A percentile compares a stretch with the other conserved stretches of the same genome.
phyloP scores from a whole-genome alignment of 2,797 vertebrate species.

The Uromys caudimaculatus region DNA sequence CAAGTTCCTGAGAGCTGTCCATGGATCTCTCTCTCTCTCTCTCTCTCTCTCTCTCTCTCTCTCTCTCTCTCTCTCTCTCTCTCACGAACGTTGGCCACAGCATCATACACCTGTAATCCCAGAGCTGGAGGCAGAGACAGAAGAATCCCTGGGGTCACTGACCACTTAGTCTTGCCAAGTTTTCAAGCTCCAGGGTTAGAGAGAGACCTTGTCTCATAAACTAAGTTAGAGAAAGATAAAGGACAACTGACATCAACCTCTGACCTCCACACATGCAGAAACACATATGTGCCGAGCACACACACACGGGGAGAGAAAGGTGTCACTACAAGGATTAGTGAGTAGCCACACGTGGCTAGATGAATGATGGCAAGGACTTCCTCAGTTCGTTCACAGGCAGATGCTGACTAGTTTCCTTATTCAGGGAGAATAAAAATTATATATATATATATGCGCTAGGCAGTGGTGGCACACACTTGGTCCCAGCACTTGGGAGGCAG shows the following conservation, averaged over 20 bases:
- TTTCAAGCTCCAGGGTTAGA: not conserved
- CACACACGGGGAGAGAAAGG: not conserved
- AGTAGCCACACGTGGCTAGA: not conserved
- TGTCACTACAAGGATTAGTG: not conserved
- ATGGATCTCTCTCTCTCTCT: not conserved
- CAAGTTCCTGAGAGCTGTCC: not conserved
- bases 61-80: too few relatives aligned
- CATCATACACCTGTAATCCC: not conserved
- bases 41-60: too few relatives aligned
- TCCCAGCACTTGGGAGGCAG: too few relatives aligned
- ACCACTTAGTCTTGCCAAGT: not conserved
- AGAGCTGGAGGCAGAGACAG: not conserved
- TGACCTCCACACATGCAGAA: not conserved
- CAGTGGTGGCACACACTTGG: too few relatives aligned
- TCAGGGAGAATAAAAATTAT: not conserved
- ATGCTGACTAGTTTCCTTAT: not conserved
- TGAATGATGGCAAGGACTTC: not conserved
- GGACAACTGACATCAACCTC: not conserved
- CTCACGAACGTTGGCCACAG: not conserved
- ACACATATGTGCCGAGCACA: not conserved
- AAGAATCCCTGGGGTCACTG: not conserved
- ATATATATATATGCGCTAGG: too few relatives aligned
- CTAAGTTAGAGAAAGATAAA: not conserved
- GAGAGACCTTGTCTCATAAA: not conserved
- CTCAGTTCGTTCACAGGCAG: not conserved